phyloP scores from a whole-genome alignment of 2,888 invertebrate species.

The Xanthostigma xanthostigma region DNA sequence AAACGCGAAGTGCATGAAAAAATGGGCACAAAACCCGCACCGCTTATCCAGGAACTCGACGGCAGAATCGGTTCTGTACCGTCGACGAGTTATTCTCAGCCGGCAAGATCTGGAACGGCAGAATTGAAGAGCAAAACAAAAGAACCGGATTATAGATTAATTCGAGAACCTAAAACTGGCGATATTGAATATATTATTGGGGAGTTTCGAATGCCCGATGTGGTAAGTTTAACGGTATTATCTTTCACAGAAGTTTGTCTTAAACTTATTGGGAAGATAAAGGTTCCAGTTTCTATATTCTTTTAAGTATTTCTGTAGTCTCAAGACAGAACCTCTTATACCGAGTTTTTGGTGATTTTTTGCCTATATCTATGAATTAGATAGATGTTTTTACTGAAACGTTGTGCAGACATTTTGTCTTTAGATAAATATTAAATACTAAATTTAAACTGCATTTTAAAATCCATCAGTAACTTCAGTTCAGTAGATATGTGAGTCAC shows the following conservation, averaged over 20 bases:
- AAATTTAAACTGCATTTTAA: no score
- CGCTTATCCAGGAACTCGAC: conserved; percentile 46
- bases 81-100: conserved; percentile 13
- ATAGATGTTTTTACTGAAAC: no score
- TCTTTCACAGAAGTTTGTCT: background rate
- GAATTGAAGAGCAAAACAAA: conserved; percentile 19
- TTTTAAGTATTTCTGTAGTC: no score
- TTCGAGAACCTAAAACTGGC: conserved; percentile 38
- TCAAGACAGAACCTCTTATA: no score
- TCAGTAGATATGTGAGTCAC: no score
- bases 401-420: no score
- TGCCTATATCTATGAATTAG: no score
- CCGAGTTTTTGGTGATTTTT: no score
- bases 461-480: no score
- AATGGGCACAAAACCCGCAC: conserved; percentile 20
- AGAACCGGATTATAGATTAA: conserved; percentile 41
- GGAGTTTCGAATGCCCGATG: conserved; percentile 44
- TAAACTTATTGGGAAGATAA: no score
- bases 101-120: conserved; percentile 2
- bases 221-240: conserved; percentile 28
- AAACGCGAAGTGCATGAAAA: conserved; percentile 43
- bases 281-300: no score
- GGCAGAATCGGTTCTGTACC: conserved; percentile 16
- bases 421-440: no score
- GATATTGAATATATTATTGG: conserved; percentile 38